Evolutionary conservation across 2,888 invertebrate genomes (phyloP).

Genomic region (Aphodius granarius): DNA sequence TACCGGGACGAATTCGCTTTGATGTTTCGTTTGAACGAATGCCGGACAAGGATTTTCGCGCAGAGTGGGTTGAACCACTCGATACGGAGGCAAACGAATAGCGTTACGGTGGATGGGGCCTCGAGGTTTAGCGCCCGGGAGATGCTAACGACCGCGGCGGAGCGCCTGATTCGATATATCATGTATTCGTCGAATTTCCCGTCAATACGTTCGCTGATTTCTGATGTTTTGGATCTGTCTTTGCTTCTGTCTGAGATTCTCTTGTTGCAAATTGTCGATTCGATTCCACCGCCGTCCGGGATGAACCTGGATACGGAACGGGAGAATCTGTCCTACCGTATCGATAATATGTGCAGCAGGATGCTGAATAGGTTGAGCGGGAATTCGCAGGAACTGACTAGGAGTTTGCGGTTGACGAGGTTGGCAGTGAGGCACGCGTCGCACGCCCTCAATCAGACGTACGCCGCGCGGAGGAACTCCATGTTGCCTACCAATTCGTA

Average conservation of each 20-base stretch:
- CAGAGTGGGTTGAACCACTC: slow-evolving; percentile 23
- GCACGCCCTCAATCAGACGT: slow-evolving; percentile 45
- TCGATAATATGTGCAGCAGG: slow-evolving; percentile 48
- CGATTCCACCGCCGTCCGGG: slow-evolving; percentile 49
- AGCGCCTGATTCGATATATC: slow-evolving; percentile 55
- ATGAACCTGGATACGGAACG: slow-evolving; percentile 49
- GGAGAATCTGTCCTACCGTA: slow-evolving; percentile 45
- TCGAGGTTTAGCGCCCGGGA: slow-evolving; percentile 49
- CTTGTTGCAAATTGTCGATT: slow-evolving; percentile 54
- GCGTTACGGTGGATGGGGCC: slow-evolving; percentile 47
- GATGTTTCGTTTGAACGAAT: slow-evolving; percentile 45
- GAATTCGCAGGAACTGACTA: slow-evolving; percentile 45
- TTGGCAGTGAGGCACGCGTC: slow-evolving; percentile 46
- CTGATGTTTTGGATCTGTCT: slow-evolving; percentile 53
- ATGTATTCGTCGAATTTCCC: slow-evolving; percentile 45
- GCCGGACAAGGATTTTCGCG: slow-evolving; percentile 44
- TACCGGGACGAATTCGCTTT: slow-evolving; percentile 47
- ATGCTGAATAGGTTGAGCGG: slow-evolving; percentile 46
- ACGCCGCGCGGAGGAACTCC: slow-evolving; percentile 45
- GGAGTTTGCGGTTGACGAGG: slow-evolving; percentile 46
- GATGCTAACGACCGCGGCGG: slow-evolving; percentile 54
- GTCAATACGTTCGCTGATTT: slow-evolving; percentile 40
- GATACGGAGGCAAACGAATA: slow-evolving; percentile 27
- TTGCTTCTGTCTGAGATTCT: slow-evolving; percentile 56
- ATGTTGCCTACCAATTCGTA: slow-evolving; percentile 43